phyloP scores from a whole-genome alignment of 2,797 vertebrate genomes.

The Sarcoramphus papa region DNA sequence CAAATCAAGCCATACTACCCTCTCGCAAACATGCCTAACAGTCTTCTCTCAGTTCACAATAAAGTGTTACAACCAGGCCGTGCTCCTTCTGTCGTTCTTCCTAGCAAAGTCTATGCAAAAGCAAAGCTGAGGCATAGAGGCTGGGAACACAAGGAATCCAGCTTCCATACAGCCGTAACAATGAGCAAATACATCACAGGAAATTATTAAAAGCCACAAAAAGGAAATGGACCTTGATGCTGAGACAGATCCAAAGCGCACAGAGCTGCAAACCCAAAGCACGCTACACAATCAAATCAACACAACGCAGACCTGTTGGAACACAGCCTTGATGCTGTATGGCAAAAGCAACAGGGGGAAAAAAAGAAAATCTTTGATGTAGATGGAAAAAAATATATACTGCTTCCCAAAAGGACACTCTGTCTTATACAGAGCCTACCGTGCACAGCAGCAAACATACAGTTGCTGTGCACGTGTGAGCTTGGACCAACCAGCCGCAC shows the following conservation, averaged over 20 bases:
- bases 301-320: neutral
- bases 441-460: neutral
- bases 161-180: neutral
- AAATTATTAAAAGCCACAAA: slow-evolving; percentile 43
- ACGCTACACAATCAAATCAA: neutral
- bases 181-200: slow-evolving; percentile 28
- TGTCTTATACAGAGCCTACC: neutral
- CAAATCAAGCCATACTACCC: neutral
- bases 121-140: neutral
- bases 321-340: neutral
- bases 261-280: neutral
- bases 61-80: fast-evolving
- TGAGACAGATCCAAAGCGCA: neutral
- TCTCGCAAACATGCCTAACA: neutral
- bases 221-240: slow-evolving; percentile 18
- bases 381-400: neutral
- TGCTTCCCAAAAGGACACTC: slow-evolving; percentile 24
- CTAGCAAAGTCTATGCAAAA: neutral
- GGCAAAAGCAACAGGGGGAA: neutral
- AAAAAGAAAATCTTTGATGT: neutral
- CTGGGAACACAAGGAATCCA: neutral
- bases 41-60: neutral
- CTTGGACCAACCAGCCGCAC: neutral
- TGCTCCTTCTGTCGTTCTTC: neutral
- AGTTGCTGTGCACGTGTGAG: neutral